A percentile compares a stretch with the other conserved stretches of the same genome.
Evolutionary conservation across 2,797 vertebrate genomes (phyloP).

Genomic region (Salmo trutta): DNA sequence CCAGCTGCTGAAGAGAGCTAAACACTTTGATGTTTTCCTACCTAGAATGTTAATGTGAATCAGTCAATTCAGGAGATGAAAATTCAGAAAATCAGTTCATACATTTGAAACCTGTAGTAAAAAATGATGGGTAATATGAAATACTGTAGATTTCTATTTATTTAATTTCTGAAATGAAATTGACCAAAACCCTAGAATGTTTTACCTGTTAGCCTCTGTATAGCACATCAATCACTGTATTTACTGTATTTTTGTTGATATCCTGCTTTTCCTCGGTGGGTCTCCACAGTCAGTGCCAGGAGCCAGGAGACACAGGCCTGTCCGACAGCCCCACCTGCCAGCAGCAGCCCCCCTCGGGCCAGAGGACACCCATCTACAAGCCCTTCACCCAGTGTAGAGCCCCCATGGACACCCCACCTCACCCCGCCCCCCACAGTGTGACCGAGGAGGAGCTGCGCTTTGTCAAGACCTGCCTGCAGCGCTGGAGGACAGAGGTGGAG

Average conservation of each 20-base stretch:
- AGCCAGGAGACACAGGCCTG: constrained; percentile 46
- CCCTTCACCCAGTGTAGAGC: constrained; percentile 70
- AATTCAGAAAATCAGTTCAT: too few relatives aligned
- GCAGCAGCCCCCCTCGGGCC: constrained; percentile 33
- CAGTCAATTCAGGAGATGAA: too few relatives aligned
- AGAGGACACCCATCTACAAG: constrained; percentile 63
- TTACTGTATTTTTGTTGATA: not conserved
- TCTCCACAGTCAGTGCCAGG: constrained; percentile 58
- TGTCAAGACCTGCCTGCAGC: constrained; percentile 85
- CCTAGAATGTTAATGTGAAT: too few relatives aligned
- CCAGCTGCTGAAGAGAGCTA: not conserved
- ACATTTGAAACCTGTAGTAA: too few relatives aligned
- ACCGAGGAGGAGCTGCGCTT: constrained; percentile 85
- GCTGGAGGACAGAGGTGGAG: constrained; percentile 90
- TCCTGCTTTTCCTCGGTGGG: not conserved
- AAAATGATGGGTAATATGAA: too few relatives aligned
- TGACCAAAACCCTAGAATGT: too few relatives aligned
- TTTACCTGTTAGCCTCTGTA: too few relatives aligned
- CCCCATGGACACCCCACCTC: constrained; percentile 58
- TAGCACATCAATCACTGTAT: too few relatives aligned
- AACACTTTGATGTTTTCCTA: not conserved
- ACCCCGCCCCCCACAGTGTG: constrained; percentile 79
- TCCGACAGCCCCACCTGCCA: constrained; percentile 36
- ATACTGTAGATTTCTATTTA: too few relatives aligned
- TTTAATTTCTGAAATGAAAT: too few relatives aligned